Conservation (phyloP, 1,140 invertebrate species). For the Drosophila nigrodunni region DNA sequence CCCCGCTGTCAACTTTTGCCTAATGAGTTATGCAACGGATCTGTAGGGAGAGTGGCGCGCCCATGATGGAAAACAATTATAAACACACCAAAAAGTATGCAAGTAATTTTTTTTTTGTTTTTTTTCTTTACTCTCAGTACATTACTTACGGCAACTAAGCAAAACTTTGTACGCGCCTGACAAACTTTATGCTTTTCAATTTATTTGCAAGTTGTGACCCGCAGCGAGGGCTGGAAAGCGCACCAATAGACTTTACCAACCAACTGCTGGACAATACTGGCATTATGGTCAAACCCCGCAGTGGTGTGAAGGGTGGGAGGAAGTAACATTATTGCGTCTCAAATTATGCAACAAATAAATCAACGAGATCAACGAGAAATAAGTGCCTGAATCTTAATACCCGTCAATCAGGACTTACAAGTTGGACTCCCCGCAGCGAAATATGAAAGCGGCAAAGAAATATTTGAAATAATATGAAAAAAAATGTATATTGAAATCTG, state of each 20-base stretch:
- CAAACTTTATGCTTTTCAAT: constrained; percentile 79
- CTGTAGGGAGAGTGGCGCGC: background rate
- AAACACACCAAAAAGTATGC: constrained; percentile 77
- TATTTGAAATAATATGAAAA: constrained; percentile 31
- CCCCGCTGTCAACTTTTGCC: constrained; percentile 61
- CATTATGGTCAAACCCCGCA: constrained; percentile 18
- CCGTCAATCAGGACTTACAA: constrained; percentile 68
- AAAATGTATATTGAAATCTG: background rate
- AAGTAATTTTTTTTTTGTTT: constrained; percentile 54
- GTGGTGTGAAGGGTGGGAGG: background rate
- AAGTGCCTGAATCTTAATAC: constrained; percentile 38
- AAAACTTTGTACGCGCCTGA: constrained; percentile 58
- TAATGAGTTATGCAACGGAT: constrained; percentile 72
- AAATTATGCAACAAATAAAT: constrained; percentile 80
- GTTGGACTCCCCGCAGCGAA: constrained; percentile 27
- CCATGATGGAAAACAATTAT: constrained; percentile 72
- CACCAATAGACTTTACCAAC: constrained; percentile 9
- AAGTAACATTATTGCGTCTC: constrained; percentile 36
- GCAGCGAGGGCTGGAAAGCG: background rate
- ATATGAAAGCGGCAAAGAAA: constrained; percentile 31
- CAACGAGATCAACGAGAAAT: constrained; percentile 64
- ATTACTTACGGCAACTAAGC: constrained; percentile 56
- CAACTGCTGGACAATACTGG: constrained; percentile 28
- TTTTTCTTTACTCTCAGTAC: constrained; percentile 29
- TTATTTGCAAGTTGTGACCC: constrained; percentile 65